These are phyloP conservation scores for Chelonus insularis DNA, from an alignment of 1,140 invertebrate genomes.

Conservation along the genomic window DNA sequence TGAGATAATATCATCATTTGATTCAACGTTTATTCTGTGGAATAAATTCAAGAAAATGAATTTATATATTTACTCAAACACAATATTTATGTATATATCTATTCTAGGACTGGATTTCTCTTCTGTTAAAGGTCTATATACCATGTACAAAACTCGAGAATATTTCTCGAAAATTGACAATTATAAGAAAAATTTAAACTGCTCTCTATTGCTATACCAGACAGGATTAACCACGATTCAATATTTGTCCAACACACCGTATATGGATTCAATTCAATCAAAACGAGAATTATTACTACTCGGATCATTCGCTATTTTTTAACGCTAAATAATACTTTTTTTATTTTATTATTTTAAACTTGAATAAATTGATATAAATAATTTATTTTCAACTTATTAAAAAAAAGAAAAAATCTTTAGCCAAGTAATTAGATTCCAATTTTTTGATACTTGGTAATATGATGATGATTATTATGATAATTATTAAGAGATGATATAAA, in stretches of 20 bases:
- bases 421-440: too few relatives aligned
- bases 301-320: neutral
- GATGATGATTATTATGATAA: too few relatives aligned
- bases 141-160: neutral
- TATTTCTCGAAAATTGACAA: slow-evolving; percentile 14
- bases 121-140: too few relatives aligned
- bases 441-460: too few relatives aligned
- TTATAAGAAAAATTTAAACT: slow-evolving; percentile 13
- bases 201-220: slow-evolving; percentile 8
- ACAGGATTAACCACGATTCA: slow-evolving; percentile 22
- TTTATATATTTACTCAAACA: neutral
- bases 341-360: too few relatives aligned
- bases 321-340: neutral
- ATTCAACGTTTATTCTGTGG: too few relatives aligned
- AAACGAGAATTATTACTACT: slow-evolving; percentile 3
- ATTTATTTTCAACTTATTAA: too few relatives aligned
- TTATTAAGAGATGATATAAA: too few relatives aligned
- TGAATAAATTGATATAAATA: too few relatives aligned
- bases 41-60: neutral
- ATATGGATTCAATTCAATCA: slow-evolving; percentile 15
- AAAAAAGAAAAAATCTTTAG: too few relatives aligned
- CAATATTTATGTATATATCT: neutral
- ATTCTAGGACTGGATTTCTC: too few relatives aligned
- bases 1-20: neutral
- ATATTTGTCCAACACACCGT: slow-evolving; percentile 13